Evolutionary conservation across 2,888 invertebrate species (phyloP).

Genomic region (Drosophila histrio): DNA sequence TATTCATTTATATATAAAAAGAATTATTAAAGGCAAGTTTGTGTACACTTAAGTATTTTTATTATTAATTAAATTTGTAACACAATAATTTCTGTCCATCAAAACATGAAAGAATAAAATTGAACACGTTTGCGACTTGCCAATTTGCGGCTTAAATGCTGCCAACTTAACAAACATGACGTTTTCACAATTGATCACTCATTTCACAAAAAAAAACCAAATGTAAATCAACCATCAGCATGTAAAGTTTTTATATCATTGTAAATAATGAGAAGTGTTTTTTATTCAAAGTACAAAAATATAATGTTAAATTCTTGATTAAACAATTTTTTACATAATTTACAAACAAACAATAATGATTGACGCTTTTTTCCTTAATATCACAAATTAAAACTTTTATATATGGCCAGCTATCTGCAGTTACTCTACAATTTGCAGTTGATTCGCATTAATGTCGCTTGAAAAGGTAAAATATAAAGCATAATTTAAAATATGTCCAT

Average conservation of each 20-base stretch:
- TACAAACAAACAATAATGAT: neutral
- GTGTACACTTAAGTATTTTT: too few relatives aligned
- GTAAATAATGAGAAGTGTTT: neutral
- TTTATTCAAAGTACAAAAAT: neutral
- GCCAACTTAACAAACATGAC: too few relatives aligned
- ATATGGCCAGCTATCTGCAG: neutral
- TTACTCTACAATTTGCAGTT: neutral
- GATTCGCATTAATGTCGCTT: conserved; percentile 5
- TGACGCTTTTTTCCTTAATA: neutral
- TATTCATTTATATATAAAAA: too few relatives aligned
- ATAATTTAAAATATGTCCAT: conserved; percentile 65
- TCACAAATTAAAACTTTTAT: neutral
- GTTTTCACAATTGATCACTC: neutral
- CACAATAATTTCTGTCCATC: too few relatives aligned
- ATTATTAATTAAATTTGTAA: too few relatives aligned
- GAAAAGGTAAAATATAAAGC: conserved; percentile 50
- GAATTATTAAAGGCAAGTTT: too few relatives aligned
- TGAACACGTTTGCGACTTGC: too few relatives aligned
- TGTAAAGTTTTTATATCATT: neutral
- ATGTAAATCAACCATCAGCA: neutral
- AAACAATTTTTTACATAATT: neutral
- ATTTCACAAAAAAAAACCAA: neutral
- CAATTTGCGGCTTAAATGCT: too few relatives aligned
- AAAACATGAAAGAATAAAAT: too few relatives aligned
- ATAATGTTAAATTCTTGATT: neutral